A percentile compares a stretch with the other conserved stretches of the same genome.
These are phyloP conservation scores for Chrysogorgia sp. DNA, from an alignment of 92 coral and sea anemone species.

Conservation along the genomic window DNA sequence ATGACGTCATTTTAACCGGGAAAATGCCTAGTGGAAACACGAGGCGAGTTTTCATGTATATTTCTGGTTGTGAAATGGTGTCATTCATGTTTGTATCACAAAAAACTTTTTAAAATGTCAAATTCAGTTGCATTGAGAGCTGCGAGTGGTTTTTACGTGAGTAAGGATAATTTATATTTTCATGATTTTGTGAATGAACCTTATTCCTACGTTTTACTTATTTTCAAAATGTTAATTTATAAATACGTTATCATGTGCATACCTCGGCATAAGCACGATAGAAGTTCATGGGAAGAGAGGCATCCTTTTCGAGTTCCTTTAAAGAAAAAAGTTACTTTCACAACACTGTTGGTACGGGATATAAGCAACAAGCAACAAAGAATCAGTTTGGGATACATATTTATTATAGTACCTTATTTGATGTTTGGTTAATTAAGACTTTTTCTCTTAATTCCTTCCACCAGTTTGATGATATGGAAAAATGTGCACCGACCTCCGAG, in stretches of 20 bases:
- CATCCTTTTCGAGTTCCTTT: constrained; percentile 76
- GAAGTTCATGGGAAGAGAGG: constrained; percentile 79
- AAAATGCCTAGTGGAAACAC: too few species aligned
- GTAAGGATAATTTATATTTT: too few species aligned
- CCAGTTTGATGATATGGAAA: constrained; percentile 68
- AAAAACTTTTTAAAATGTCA: too few species aligned
- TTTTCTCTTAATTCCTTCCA: constrained; percentile 68
- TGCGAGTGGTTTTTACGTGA: too few species aligned
- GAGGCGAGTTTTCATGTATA: too few species aligned
- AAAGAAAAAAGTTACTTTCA: background rate
- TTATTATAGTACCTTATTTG: constrained; percentile 60
- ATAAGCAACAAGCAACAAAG: background rate
- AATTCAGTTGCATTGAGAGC: too few species aligned
- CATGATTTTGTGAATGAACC: too few species aligned
- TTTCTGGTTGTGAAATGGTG: too few species aligned
- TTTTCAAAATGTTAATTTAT: too few species aligned
- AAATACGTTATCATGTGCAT: background rate
- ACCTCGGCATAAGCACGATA: constrained; percentile 94
- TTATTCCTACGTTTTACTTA: too few species aligned
- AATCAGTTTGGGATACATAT: constrained; percentile 15
- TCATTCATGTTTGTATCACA: too few species aligned
- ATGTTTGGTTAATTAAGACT: constrained; percentile 50
- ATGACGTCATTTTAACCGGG: too few species aligned
- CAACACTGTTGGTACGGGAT: background rate
- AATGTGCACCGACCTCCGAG: background rate